These are phyloP conservation scores for Atractosteus spatula DNA, from an alignment of 2,113 vertebrate genomes.

Conservation along the genomic window DNA sequence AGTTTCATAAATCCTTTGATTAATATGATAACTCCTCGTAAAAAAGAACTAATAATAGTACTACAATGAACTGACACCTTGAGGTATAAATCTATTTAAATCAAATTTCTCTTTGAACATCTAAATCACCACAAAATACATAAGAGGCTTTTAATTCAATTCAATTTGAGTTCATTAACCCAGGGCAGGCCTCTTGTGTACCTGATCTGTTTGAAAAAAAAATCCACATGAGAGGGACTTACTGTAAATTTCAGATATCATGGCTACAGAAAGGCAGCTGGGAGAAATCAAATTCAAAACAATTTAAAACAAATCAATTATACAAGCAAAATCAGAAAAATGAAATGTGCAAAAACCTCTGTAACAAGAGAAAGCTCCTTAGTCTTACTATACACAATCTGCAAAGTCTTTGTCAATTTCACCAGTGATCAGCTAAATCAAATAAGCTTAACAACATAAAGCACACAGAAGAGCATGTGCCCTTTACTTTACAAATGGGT, in stretches of 20 bases:
- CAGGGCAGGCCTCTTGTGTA: background rate
- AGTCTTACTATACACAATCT: too few relatives aligned
- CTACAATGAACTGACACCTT: background rate
- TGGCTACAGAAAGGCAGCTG: too few relatives aligned
- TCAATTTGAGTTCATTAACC: background rate
- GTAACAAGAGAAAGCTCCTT: too few relatives aligned
- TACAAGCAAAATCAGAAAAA: too few relatives aligned
- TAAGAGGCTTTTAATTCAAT: background rate
- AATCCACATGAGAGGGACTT: background rate
- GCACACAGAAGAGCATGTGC: too few relatives aligned
- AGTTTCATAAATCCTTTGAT: background rate
- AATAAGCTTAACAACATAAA: too few relatives aligned
- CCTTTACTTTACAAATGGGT: too few relatives aligned
- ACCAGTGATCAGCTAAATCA: too few relatives aligned
- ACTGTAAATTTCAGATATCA: background rate
- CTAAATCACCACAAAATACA: background rate
- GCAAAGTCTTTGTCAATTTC: too few relatives aligned
- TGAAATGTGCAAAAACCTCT: too few relatives aligned
- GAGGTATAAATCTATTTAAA: slow-evolving; percentile 1
- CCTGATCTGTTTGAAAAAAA: background rate
- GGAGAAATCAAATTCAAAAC: too few relatives aligned
- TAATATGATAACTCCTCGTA: background rate
- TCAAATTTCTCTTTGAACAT: background rate
- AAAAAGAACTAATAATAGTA: background rate
- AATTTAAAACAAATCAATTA: too few relatives aligned